Base-by-base conservation (phyloP, 2,113 vertebrate genomes). In the Uria aalge region DNA sequence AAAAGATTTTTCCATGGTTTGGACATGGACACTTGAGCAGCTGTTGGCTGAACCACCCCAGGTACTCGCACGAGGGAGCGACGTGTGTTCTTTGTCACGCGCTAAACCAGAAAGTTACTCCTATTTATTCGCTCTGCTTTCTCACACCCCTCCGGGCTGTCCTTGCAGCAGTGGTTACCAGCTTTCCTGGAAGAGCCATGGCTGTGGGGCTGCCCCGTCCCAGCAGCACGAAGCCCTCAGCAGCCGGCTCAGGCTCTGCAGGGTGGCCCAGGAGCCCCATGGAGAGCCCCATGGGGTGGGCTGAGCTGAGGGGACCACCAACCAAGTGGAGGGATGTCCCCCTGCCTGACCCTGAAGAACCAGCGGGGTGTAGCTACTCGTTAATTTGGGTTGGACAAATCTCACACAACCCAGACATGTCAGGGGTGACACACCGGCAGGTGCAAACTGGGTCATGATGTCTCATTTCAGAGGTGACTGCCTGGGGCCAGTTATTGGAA, bases 361-460 rank as follows among this genome's bases (percentile, higher is more conserved):
- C 13, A 11, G 34, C 5, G 1, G 18, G 9, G 16, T 40, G n/a
- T 56, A 88, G 64, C 83, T 91, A 30, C 32, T 73, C 1, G 0
- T 13, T 59, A 67, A 59, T 43, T 69, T 1, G 0, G 0, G n/a
- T 11, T 60, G 56, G 79, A 67, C 72, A 67, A 87, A 81, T 47
- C 68, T 68, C 43, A 66, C 22, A 38, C 2, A 40, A 29, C 41
- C 50, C 63, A 82, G 74, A 73, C 63, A 76, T 0, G 8, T 19
- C 0, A 0, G 26, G 50, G 60, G 52, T 73, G 68, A 90, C 0
- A 26, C 3, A 47, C 47, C 41, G 56, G 60, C 0, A 1, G 63
- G 36, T 1, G 0, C 50, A 43, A 75, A 40, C 47, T 84, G 68
- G 88, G 75, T 72, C 79, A 60, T 71, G 66, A 88, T 2, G 10